phyloP scores from a whole-genome alignment of 2,113 vertebrate species.

The Mionectes macconnelli region DNA sequence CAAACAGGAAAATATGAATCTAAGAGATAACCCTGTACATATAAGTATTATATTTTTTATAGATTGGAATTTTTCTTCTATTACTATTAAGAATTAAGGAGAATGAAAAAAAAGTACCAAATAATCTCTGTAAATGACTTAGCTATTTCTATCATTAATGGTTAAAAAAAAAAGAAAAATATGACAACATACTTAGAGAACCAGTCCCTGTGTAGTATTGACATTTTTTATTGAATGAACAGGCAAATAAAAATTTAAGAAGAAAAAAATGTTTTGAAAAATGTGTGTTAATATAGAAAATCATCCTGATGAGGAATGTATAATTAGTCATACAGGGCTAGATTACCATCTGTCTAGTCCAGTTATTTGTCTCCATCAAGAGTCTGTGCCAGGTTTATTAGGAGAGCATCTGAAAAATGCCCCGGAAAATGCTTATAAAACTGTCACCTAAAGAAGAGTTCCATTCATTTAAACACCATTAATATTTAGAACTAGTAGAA shows the following conservation, averaged over 20 bases:
- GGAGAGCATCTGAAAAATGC: not conserved
- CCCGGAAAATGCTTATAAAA: not conserved
- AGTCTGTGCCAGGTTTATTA: not conserved
- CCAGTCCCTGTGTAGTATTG: not conserved
- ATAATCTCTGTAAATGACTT: not conserved
- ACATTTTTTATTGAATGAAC: not conserved
- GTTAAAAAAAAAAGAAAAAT: not conserved
- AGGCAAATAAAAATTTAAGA: not conserved
- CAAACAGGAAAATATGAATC: not conserved
- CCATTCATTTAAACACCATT: not conserved
- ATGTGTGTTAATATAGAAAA: not conserved
- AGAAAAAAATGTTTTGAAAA: not conserved
- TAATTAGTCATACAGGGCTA: not conserved
- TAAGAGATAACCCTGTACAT: not conserved
- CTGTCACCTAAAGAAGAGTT: not conserved
- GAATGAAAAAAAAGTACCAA: not conserved
- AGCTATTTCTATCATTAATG: not conserved
- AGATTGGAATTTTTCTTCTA: not conserved
- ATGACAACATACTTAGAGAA: not conserved
- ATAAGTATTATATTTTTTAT: not conserved
- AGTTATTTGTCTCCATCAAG: not conserved
- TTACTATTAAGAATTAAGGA: not conserved
- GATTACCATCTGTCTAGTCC: not conserved
- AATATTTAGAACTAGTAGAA: not conserved
- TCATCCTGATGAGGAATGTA: not conserved